Base-by-base conservation (phyloP, 2,888 invertebrate genomes). In the Alsophila aescularia region DNA sequence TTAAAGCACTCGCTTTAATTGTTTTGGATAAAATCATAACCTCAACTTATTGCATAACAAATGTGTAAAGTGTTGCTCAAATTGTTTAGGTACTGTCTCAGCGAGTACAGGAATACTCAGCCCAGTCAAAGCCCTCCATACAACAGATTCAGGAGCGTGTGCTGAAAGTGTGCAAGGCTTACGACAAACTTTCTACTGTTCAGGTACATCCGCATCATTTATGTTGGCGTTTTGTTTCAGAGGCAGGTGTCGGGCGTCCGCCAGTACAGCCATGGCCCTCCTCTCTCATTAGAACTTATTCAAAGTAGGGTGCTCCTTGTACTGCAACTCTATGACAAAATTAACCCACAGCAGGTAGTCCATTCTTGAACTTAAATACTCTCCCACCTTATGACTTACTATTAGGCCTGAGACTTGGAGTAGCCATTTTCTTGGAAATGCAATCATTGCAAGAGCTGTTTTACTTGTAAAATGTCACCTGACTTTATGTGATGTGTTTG, bases 301-400 rank as follows among this genome's bases (percentile, higher is more conserved):
- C 90, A 93, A 82, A 96, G 97, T 84, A 94, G 99, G 84, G 98
- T 99, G 68, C 92, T 98, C 76, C 95, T 99, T 90, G 98, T 99
- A 67, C 95, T 99, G 78, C 96, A 97, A 93, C 95, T 99, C 72
- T 99, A 98, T 93, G 99, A 99, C 93, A 99, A 99, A 95, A 93
- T 99, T 92, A 94, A 96, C 81, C 95, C 97, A 70, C 93, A 94
- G 75, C 97, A 98, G 97, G 98, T 99, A 96, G 92, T 32, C 52
- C 36, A 42, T 24, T 18, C 12, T 29, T 29, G n/a, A 8, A n/a
- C 10, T 29, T 29, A 29, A n/a, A 10, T 27, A 10, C 3, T 29
- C 10, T 29, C 29, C n/a, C n/a, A 29, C 10, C 3, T n/a, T n/a
- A n/a, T 2, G 10, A 9, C n/a, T 27, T 27, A 9, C 2, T 9